Conservation (phyloP, 2,797 vertebrate genomes). For the Mastacembelus armatus region DNA sequence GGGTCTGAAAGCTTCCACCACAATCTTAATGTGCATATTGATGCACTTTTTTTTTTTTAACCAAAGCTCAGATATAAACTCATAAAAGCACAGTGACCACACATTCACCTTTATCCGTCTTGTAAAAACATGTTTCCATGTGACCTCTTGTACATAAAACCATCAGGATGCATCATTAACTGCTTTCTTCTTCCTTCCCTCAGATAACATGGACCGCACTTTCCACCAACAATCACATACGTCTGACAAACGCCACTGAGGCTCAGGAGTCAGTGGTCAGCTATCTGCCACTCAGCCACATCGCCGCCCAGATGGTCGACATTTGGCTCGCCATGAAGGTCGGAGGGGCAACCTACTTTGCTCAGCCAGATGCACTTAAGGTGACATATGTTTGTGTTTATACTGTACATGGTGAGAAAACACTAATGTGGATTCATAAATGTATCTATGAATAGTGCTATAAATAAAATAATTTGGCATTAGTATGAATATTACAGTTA, state of each 20-base stretch:
- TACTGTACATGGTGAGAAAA: not conserved
- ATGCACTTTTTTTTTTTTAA: no score
- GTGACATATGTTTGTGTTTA: slow-evolving; percentile 75
- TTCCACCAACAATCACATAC: slow-evolving; percentile 55
- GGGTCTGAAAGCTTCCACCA: no score
- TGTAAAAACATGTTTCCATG: not conserved
- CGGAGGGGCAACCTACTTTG: slow-evolving; percentile 87
- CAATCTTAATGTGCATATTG: no score
- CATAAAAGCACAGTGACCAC: no score
- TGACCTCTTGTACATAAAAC: slow-evolving; percentile 1
- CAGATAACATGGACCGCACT: slow-evolving; percentile 91
- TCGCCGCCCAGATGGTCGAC: slow-evolving; percentile 93
- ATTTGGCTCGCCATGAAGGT: slow-evolving; percentile 89
- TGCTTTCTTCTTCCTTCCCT: not conserved
- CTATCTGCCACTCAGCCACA: slow-evolving; percentile 96
- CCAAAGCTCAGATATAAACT: no score
- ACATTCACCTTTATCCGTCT: no score
- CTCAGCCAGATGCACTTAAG: slow-evolving; percentile 93
- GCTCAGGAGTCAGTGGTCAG: slow-evolving; percentile 90
- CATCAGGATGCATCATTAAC: not conserved
- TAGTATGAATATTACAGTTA: no score
- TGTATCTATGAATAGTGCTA: no score
- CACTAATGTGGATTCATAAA: no score
- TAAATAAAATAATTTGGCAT: no score
- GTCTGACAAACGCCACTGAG: slow-evolving; percentile 48